Base-by-base conservation (phyloP, 2,797 vertebrate genomes). In the Phoeniculus purpureus region DNA sequence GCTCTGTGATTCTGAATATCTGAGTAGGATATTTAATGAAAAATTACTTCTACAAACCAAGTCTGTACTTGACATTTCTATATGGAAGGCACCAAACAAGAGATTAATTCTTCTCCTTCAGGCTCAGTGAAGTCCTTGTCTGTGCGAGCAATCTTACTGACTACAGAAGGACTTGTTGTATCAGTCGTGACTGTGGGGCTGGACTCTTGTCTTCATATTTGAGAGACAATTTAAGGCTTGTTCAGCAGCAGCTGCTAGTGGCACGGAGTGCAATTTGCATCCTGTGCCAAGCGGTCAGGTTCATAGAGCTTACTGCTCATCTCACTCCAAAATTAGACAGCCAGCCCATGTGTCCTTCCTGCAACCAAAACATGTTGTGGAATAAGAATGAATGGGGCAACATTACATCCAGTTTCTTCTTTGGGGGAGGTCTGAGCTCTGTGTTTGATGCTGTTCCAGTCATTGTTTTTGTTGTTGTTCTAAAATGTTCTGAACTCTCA, bases 31-130 rank as follows among this genome's bases (percentile, higher is more conserved):
- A n/a, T n/a, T n/a, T n/a, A 3, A 48, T 92, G 52, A 84, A 76
- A 94, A 88, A 67, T n/a, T 22, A 20, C 56, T 74, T 84, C 32
- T 48, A 72, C 48, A 74, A 82, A 67, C 51, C 15, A 58, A 43
- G 55, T 59, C 93, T 83, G 52, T 86, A 47, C 45, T 86, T 86
- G 85, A 77, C 47, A 55, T 84, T 94, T 92, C 77, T 67, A 2
- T 54, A 21, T 3, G 2, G 51, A 88, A 88, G 64, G 32, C 52
- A 40, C 58, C 73, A 61, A 87, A 81, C 60, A 86, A 78, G 40
- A 81, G 74, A 81, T 71, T 59, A 40, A 80, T 88, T 93, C 51
- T 86, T 81, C 61, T 81, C 15, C 40, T 76, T 55, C 68, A n/a
- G 47, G 43, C 47, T 86, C 37, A 40, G n/a, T n/a, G 16, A 58